Evolutionary conservation across 2,888 invertebrate species (phyloP), one percentile per base, ranked within the genome.

Genomic region (Meteorus cinctellus): DNA sequence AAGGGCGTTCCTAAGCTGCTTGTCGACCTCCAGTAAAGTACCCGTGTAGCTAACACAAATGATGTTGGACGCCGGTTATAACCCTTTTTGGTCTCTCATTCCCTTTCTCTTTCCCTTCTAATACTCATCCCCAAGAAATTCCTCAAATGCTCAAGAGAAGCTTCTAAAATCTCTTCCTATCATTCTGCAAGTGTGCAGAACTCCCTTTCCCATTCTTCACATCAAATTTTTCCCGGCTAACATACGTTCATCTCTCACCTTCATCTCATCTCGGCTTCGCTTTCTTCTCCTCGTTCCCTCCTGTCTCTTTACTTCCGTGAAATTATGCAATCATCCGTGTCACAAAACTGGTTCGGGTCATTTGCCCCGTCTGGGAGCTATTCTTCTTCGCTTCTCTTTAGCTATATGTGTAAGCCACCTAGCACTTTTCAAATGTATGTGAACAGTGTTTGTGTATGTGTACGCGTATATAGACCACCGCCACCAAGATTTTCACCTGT

Each of bases 1-100:
- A 78, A 77, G 79, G 81, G 78, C 78, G 75, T 74, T 80, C 79
- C 80, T 84, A 84, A 84, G 84, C 85, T 79, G 81, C 84, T 84
- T 82, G 82, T 82, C 83, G 29, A 29, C 48, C 67, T 48, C 81
- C 79, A 75, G 79, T 81, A 82, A 84, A 84, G 78, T 78, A 79
- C 74, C 48, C 68, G 69, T 75, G 65, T 72, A 71, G 51, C 71
- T 74, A 69, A 68, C 67, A 74, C 74, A 75, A 75, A 72, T 59
- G 59, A 75, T 60, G 36, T 75, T 59, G 66, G 59, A 75, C 60
- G 34, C 14, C 24, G 55, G 72, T 19, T 34, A 19, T 34, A 72
- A 71, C 66, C 70, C 75, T 59, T 75, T 72, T 48, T 29, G 45
- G 55, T 69, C 55, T 34, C 19, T 19, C 66, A 66, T 66, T 66